phyloP scores from a whole-genome alignment of 2,888 invertebrate genomes.

The Agriotes lineatus region DNA sequence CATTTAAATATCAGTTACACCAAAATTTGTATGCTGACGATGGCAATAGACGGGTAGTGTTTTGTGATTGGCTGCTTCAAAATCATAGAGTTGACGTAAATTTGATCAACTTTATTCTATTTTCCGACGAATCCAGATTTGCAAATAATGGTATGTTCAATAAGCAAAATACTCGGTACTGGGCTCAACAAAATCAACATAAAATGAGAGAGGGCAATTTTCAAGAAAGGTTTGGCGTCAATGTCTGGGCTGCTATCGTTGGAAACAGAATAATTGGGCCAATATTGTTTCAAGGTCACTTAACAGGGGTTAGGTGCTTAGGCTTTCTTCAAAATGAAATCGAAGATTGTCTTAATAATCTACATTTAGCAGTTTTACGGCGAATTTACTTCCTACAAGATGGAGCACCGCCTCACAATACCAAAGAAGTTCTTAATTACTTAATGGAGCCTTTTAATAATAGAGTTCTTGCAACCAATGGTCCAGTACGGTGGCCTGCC shows the following conservation, averaged over 20 bases:
- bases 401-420: too few relatives aligned
- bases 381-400: too few relatives aligned
- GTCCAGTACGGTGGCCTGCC: too few relatives aligned
- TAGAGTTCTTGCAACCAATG: too few relatives aligned
- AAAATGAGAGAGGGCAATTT: not conserved
- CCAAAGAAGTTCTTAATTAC: too few relatives aligned
- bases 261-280: too few relatives aligned
- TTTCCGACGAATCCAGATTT: conserved; percentile 4
- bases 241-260: not conserved
- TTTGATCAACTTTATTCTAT: conserved; percentile 14
- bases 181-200: not conserved
- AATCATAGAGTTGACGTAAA: conserved; percentile 10
- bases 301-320: not conserved
- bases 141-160: not conserved
- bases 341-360: too few relatives aligned
- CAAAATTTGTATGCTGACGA: conserved; percentile 8
- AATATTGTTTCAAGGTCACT: not conserved
- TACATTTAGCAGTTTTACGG: too few relatives aligned
- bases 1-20: conserved; percentile 1
- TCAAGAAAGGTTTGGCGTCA: not conserved
- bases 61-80: conserved; percentile 12
- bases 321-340: too few relatives aligned
- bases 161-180: conserved; percentile 1
- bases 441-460: too few relatives aligned
- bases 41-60: conserved; percentile 9